Evolutionary conservation across 2,113 vertebrate species (phyloP), one percentile per base, ranked within the genome.

Genomic region (Epinephelus cyanopodus): DNA sequence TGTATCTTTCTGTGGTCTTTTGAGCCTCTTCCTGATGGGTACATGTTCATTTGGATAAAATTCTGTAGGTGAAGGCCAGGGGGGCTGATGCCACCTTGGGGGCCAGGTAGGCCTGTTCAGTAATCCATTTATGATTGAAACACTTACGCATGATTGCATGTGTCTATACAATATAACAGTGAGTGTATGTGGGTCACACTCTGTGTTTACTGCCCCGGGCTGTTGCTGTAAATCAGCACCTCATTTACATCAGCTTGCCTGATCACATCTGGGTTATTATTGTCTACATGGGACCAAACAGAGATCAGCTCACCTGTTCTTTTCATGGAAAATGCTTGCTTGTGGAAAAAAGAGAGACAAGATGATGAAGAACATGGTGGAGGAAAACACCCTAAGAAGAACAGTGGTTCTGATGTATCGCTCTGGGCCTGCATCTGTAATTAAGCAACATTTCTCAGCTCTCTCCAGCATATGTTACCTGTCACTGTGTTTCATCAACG

Each of bases 401-500:
- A 72, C 79, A 61, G 29, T 13, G 62, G 25, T 58, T 82, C 74
- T 92, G 93, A 94, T 89, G 72, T 89, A 92, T 83, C 68, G 87
- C 94, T 82, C 60, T 81, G 57, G 88, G 77, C 74, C 57, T 37
- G 80, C 64, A 47, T 84, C 67, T 85, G 71, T 93, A 93, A 94
- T 93, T 86, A 93, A 90, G 87, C 81, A 85, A 86, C 88, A 91
- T 86, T 93, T 91, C 61, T 89, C 79, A 47, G 68, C 72, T 66
- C 81, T 84, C 85, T 66, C n/a, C 54, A 50, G 85, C 92, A 91
- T 85, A 84, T 89, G 91, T 88, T 89, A 88, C 80, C 88, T 88
- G 86, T 88, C 88, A 79, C 69, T 15, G 71, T 15, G 54, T 89
- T 94, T 92, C 86, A 92, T 93, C 90, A 93, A 73, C 92, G 90